Conservation (phyloP, 35 echinoderm and acorn worm species). For the Nesometra sesokonis region DNA sequence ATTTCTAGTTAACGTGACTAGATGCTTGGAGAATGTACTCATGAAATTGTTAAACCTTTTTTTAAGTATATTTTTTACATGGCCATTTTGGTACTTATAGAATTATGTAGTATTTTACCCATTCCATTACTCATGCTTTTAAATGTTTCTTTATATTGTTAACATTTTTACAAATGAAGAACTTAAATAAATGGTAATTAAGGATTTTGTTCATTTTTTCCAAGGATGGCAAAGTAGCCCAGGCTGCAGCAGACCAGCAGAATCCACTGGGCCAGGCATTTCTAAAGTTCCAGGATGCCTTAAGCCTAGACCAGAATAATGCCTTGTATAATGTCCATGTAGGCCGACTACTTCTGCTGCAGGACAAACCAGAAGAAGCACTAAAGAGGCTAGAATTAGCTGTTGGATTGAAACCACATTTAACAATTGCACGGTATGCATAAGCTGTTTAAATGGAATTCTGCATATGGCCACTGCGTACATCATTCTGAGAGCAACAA, state of each 20-base stretch:
- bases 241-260: conserved; percentile 83
- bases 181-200: too few relatives aligned
- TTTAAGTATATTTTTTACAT: too few relatives aligned
- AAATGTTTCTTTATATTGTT: too few relatives aligned
- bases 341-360: conserved; percentile 67
- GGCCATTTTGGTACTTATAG: too few relatives aligned
- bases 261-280: conserved; percentile 79
- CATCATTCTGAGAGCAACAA: too few relatives aligned
- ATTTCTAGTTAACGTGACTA: too few relatives aligned
- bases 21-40: too few relatives aligned
- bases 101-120: too few relatives aligned
- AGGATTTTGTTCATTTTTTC: background rate
- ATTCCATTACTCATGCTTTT: too few relatives aligned
- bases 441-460: background rate
- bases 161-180: too few relatives aligned
- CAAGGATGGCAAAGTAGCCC: conserved; percentile 83
- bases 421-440: conserved; percentile 73
- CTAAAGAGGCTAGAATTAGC: conserved; percentile 72
- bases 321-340: conserved; percentile 73
- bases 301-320: conserved; percentile 79
- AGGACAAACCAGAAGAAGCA: conserved; percentile 73
- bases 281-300: conserved; percentile 90
- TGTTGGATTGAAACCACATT: conserved; percentile 60
- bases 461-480: background rate
- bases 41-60: too few relatives aligned